Percentiles rank a stretch among this genome's conserved stretches.
Conservation (phyloP, 1,140 invertebrate species). For the Leptopilina boulardi region DNA sequence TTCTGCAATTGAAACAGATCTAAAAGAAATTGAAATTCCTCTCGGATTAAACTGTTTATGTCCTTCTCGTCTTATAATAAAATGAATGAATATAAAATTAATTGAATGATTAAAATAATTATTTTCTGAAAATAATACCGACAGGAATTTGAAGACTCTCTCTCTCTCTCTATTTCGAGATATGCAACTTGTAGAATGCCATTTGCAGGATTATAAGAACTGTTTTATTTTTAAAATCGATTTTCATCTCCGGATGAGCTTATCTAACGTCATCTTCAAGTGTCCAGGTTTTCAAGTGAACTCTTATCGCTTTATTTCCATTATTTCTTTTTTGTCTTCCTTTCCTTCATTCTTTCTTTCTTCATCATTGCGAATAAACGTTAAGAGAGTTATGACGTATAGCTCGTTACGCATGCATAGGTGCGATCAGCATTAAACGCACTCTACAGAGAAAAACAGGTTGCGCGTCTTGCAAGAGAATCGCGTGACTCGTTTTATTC, state of each 20-base stretch:
- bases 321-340: background rate
- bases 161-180: too few relatives aligned
- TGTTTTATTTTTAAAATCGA: constrained; percentile 5
- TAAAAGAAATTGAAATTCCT: background rate
- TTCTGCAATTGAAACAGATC: background rate
- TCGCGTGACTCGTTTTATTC: constrained; percentile 32
- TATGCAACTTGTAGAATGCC: background rate
- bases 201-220: constrained; percentile 14
- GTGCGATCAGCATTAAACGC: constrained; percentile 38
- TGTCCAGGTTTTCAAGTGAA: background rate
- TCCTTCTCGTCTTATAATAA: background rate
- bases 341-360: background rate
- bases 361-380: background rate
- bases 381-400: constrained; percentile 35
- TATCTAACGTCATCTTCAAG: background rate
- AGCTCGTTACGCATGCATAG: constrained; percentile 67
- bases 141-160: constrained; percentile 4
- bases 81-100: background rate
- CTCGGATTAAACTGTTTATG: background rate
- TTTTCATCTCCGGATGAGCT: constrained; percentile 11
- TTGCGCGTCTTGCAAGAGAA: constrained; percentile 28
- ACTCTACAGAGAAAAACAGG: constrained; percentile 47
- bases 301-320: background rate
- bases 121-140: background rate
- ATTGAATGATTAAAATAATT: constrained; percentile 7